phyloP scores from a whole-genome alignment of 2,113 vertebrate species.

The Peromyscus polionotus region DNA sequence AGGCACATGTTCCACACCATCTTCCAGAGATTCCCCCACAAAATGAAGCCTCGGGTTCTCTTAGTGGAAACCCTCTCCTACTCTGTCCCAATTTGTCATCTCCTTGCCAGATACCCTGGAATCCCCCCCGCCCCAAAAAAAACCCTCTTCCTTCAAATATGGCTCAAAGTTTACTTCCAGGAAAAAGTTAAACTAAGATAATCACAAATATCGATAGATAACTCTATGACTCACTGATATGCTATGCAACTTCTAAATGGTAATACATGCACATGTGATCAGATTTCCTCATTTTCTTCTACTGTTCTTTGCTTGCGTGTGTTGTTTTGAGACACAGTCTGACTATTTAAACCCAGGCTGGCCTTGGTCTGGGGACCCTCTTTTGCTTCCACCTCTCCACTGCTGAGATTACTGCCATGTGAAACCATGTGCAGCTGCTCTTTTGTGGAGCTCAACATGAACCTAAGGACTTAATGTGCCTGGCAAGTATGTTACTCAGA shows the following conservation, averaged over 20 bases:
- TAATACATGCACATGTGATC: not conserved
- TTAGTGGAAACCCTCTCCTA: not conserved
- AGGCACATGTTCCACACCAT: not conserved
- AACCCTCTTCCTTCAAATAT: not conserved
- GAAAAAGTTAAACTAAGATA: not conserved
- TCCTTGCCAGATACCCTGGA: not conserved
- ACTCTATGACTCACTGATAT: too few species aligned
- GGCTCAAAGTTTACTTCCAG: not conserved
- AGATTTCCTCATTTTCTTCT: not conserved
- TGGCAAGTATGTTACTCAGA: not conserved
- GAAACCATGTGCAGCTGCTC: accelerated
- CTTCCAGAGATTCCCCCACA: not conserved
- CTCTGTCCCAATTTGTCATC: not conserved
- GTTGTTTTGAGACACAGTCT: not conserved
- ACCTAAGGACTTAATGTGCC: not conserved
- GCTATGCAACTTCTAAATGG: not conserved
- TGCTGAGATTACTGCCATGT: not conserved
- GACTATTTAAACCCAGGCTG: too few species aligned
- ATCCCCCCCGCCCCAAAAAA: not conserved
- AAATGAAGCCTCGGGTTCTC: not conserved
- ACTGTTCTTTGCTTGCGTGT: not conserved
- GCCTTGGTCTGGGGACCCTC: not conserved
- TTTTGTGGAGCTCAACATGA: not conserved
- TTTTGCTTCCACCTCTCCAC: not conserved
- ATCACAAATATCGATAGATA: not conserved